Evolutionary conservation across 2,888 invertebrate species (phyloP).

Genomic region (Ochropleura plecta): DNA sequence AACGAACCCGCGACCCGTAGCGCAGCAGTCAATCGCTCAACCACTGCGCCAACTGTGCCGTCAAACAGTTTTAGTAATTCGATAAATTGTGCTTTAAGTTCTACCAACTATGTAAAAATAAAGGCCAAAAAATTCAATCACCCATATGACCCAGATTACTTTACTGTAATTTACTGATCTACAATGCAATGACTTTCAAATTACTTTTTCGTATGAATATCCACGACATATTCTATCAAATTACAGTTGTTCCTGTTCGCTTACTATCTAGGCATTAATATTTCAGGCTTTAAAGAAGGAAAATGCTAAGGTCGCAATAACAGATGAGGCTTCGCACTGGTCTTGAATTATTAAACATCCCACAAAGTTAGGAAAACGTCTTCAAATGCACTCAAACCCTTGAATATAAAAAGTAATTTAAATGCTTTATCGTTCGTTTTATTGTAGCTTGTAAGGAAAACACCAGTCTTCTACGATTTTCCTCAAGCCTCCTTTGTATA

Average conservation of each 20-base stretch:
- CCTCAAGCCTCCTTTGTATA: slow-evolving; percentile 28
- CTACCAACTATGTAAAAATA: not conserved
- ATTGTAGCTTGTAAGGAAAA: slow-evolving; percentile 42
- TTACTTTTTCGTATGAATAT: slow-evolving; percentile 23
- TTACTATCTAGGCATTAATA: slow-evolving; percentile 35
- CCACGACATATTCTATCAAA: not conserved
- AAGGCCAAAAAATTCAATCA: slow-evolving; percentile 15
- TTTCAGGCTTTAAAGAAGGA: slow-evolving; percentile 40
- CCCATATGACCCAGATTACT: slow-evolving; percentile 36
- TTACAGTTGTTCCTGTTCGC: slow-evolving; percentile 4
- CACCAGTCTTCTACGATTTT: slow-evolving; percentile 23
- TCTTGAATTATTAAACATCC: slow-evolving; percentile 40
- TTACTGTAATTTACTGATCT: slow-evolving; percentile 43
- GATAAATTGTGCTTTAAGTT: not conserved
- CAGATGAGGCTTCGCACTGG: slow-evolving; percentile 15
- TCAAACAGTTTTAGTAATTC: not conserved
- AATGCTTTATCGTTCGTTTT: slow-evolving; percentile 8
- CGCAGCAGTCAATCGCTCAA: too few species aligned
- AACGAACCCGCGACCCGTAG: too few species aligned
- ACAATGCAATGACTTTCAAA: slow-evolving; percentile 20
- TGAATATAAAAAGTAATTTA: slow-evolving; percentile 1
- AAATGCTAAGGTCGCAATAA: slow-evolving; percentile 36
- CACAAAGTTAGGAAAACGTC: slow-evolving; percentile 9
- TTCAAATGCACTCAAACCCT: slow-evolving; percentile 21
- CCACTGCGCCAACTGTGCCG: too few species aligned